Base-by-base conservation (phyloP, 2,797 vertebrate species). In the Telmatherina bonti region DNA sequence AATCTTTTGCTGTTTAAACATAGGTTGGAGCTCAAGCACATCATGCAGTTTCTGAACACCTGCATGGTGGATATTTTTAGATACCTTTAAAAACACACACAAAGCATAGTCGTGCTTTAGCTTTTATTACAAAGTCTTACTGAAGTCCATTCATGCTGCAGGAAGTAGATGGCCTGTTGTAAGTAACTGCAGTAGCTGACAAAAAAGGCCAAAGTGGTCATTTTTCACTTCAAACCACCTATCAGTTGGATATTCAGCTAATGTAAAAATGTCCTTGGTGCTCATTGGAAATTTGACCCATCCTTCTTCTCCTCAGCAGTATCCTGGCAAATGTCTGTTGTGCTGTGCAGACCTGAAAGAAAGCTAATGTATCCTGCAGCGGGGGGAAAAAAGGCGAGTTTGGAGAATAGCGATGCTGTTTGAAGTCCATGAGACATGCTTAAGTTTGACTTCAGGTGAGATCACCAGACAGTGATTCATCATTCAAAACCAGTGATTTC, bases 241-340 rank as follows among this genome's bases (percentile, higher is more conserved):
- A 77, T 38, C 65, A 67, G 27, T 67, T 83, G 65, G 64, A 33
- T 30, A 76, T 76, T 79, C 47, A 82, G 83, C 67, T 76, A 38
- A 77, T 68, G 70, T 56, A 26, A 36, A 85, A 72, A 54, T 53
- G 67, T 59, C 65, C 45, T 89, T 85, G 88, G 56, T 62, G 30
- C 72, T 74, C 54, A 84, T 36, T 77, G 81, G 71, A 81, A 82
- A 81, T 82, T 67, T 82, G 82, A 84, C 68, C 72, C 51, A 72
- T 85, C 53, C 29, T 58, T 86, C 71, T 77, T 51, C 53, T 63
- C 35, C 9, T 68, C 51, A 70, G 66, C 61, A 58, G 52, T 15
- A 35, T 1, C 0, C 31, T 62, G 41, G 43, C 1, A 67, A 56
- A 49, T 65, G 43, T 47, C 22, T 70, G 41, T 41, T 47, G 56